Base-by-base conservation (phyloP, 2,113 vertebrate species). In the Elaphurus davidianus region DNA sequence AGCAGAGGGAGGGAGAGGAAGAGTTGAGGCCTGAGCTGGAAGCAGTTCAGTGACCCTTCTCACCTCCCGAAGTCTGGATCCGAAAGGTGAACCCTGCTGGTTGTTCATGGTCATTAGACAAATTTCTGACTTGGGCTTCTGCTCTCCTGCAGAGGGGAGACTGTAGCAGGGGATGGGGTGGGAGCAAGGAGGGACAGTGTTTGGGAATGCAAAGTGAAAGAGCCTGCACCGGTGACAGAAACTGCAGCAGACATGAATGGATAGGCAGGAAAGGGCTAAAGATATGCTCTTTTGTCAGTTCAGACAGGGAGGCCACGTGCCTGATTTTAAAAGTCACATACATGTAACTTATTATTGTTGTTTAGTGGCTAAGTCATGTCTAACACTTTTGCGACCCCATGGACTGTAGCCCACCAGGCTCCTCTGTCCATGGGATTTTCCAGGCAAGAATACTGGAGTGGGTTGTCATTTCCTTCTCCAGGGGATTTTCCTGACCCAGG, bases 311-410 rank as follows among this genome's bases (percentile, higher is more conserved):
- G 88, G 47, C 81, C 43, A 5, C 4, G 15, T 57, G 23, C 33
- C 50, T 92, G 57, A 87, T 43, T 89, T 62, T n/a, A 43, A 97
- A 93, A 95, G 92, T 52, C 71, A 86, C 57, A 79, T 33, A 86
- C 17, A 25, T 50, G 1, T 50, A 84, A 76, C 45, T 23, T 11
- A 6, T 23, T 76, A 76, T 43, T 76, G 71, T 43, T 25, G 12
- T 76, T 43, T 76, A 43, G 71, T 76, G 71, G 71, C 40, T 15
- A 76, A 43, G 12, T 27, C n/a, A 40, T 13, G 19, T 74, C 23
- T 76, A 27, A 76, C 12, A 43, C 40, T 76, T 43, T 25, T 43
- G 40, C 0, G 0, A 76, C 19, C 19, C 5, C n/a, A 40, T 74
- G n/a, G n/a, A 74, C 67, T 74, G 10, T 76, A 43, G 71, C 21